Base-by-base conservation (phyloP, 64 coral and sea anemone genomes). In the Montipora efflorescens region DNA sequence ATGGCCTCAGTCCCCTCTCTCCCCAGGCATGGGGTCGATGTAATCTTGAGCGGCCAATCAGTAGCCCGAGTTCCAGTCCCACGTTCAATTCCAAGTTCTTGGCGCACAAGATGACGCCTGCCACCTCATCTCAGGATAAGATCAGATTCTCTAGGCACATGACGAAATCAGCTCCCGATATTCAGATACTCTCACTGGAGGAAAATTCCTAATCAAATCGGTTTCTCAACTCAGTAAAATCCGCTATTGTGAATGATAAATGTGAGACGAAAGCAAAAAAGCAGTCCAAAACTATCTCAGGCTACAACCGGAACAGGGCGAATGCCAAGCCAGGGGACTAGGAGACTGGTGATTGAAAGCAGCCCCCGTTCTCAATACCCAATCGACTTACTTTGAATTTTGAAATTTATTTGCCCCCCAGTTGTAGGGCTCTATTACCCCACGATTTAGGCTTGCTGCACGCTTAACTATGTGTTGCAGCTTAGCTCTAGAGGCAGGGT, bases 61-160 rank as follows among this genome's bases (percentile, higher is more conserved):
- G 81, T 67, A 84, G 81, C 46, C 81, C 44, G 19, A 84, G 14
- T 84, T 44, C 44, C 45, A 84, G 14, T 84, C 61, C 11, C 53
- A 57, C 0, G 7, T 57, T 48, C 15, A 18, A 47, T 8, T 61
- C 36, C 14, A 84, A 47, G 81, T n/a, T 16, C 10, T 48, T 44
- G 14, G 61, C 23, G 2, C 16, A 48, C 8, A 21, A 64, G 13
- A 18, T 84, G 61, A 16, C 61, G 5, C 20, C 55, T 0, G 11
- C 2, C 28, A 69, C 25, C 8, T 7, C 14, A 9, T 19, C 44
- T 13, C 62, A 8, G 36, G 62, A 18, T 20, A 87, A 93, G 19
- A 18, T 79, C 68, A 79, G 85, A 51, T 93, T 93, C 74, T 93
- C 91, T 59, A 67, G 91, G 50, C 83, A 93, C 47, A 93, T 93